Evolutionary conservation across 2,113 vertebrate species (phyloP).

Genomic region (Cinclus cinclus): DNA sequence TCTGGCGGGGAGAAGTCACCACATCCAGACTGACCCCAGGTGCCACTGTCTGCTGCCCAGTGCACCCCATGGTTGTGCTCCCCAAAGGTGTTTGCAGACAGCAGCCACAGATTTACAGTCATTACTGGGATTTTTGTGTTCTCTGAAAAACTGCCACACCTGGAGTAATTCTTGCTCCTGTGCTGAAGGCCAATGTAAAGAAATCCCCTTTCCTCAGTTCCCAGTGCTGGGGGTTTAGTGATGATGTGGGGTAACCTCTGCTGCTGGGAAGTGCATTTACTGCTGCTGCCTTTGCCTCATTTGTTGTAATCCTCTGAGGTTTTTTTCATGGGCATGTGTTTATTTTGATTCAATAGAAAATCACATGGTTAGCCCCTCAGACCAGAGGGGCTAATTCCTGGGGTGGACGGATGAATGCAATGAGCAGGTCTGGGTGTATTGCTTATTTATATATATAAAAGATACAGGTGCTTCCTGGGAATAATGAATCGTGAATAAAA

Average conservation of each 20-base stretch:
- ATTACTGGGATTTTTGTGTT: neutral
- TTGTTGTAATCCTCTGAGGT: neutral
- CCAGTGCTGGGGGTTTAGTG: neutral
- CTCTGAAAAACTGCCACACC: neutral
- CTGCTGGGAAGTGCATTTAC: neutral
- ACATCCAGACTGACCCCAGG: accelerated
- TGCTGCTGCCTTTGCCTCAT: neutral
- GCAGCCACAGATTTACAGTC: neutral
- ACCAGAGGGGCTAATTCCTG: neutral
- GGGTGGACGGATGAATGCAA: neutral
- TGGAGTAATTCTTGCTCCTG: neutral
- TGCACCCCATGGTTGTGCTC: neutral
- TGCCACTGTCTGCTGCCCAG: neutral
- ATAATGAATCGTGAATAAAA: neutral
- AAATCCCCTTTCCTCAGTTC: neutral
- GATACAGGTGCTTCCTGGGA: neutral
- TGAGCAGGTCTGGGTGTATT: neutral
- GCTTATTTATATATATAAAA: neutral
- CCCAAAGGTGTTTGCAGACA: neutral
- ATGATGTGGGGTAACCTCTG: neutral
- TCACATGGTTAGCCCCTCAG: neutral
- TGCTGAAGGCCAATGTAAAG: neutral
- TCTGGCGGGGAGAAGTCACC: neutral
- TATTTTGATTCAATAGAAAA: neutral
- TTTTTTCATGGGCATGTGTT: neutral